These are phyloP conservation scores for Myotis findleyi DNA, from an alignment of 2,797 vertebrate species.

Conservation along the genomic window DNA sequence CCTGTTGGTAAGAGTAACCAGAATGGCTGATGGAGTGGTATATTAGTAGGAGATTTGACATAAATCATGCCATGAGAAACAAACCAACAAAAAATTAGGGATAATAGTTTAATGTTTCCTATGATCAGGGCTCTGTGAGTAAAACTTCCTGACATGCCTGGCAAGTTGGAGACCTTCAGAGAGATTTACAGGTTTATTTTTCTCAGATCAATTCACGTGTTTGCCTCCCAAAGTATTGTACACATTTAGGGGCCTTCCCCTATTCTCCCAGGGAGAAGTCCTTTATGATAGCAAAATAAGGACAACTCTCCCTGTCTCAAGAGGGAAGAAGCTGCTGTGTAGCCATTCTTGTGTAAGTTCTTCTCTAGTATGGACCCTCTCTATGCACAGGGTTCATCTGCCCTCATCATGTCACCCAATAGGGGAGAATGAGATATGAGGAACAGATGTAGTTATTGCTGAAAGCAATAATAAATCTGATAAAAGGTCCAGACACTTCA, in stretches of 20 bases:
- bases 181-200: background rate
- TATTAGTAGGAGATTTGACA: background rate
- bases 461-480: background rate
- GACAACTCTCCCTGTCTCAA: background rate
- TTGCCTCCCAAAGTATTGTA: background rate
- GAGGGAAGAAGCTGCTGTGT: rapidly evolving
- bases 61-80: background rate
- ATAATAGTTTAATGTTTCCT: background rate
- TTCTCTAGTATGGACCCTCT: background rate
- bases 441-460: background rate
- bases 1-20: background rate
- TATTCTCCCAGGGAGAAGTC: background rate
- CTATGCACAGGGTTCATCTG: background rate
- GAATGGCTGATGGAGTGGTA: background rate
- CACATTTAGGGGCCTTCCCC: background rate
- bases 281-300: background rate
- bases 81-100: background rate
- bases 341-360: background rate
- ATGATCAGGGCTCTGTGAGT: background rate
- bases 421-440: background rate
- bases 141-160: background rate
- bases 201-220: background rate
- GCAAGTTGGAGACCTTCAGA: background rate
- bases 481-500: background rate
- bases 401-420: background rate